A percentile compares a stretch with the other conserved stretches of the same genome.
These are phyloP conservation scores for Phylloscopus collybita DNA, from an alignment of 2,797 vertebrate genomes.

Conservation along the genomic window DNA sequence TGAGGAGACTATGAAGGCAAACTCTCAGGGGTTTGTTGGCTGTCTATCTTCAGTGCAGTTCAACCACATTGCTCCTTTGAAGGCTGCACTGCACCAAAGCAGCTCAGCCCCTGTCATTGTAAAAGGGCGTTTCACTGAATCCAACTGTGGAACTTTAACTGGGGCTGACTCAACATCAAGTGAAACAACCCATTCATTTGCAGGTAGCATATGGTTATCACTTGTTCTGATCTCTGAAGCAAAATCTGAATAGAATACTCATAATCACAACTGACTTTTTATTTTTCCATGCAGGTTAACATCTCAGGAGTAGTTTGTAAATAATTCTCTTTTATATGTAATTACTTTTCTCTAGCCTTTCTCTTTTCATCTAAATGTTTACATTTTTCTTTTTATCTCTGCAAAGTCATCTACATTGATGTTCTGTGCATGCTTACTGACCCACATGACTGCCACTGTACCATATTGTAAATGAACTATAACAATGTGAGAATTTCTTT, in stretches of 20 bases:
- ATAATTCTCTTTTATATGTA: background rate
- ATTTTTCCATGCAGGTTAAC: background rate
- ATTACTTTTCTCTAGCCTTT: background rate
- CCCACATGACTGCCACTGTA: background rate
- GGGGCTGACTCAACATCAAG: slow-evolving; percentile 79
- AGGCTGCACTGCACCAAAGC: slow-evolving; percentile 84
- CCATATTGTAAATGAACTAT: background rate
- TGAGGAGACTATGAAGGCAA: slow-evolving; percentile 83
- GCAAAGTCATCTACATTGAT: background rate
- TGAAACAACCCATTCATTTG: slow-evolving; percentile 86
- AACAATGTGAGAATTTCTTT: background rate
- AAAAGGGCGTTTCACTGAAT: slow-evolving; percentile 82
- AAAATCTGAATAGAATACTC: background rate
- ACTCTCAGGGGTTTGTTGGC: slow-evolving; percentile 87
- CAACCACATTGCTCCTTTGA: slow-evolving; percentile 89
- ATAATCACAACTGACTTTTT: background rate
- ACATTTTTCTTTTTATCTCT: background rate
- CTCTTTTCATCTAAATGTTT: background rate
- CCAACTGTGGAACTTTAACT: slow-evolving; percentile 82
- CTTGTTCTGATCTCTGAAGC: background rate
- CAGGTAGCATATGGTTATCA: slow-evolving; percentile 78
- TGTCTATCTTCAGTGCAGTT: slow-evolving; percentile 92
- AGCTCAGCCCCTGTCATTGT: slow-evolving; percentile 78
- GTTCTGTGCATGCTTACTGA: background rate
- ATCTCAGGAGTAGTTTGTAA: background rate